Conservation (phyloP, 2,888 invertebrate species). For the Platycheirus rosarum region DNA sequence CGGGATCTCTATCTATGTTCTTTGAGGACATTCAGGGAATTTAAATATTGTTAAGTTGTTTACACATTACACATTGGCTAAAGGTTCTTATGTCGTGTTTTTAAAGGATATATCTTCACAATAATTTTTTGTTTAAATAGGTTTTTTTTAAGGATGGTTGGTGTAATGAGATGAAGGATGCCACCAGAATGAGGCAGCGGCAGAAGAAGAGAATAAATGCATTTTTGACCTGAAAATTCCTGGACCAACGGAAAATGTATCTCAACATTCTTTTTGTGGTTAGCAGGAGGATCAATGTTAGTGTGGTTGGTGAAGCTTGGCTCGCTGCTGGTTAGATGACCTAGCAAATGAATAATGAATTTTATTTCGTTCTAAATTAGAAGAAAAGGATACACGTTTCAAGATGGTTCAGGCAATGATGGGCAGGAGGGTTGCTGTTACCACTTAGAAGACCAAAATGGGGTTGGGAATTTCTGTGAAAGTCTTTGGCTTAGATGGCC, state of each 20-base stretch:
- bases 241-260: constrained; percentile 67
- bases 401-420: no score
- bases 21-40: no score
- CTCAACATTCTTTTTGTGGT: constrained; percentile 34
- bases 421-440: no score
- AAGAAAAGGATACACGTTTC: background rate
- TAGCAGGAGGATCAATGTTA: no score
- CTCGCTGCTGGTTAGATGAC: constrained; percentile 50
- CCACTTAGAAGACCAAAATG: no score
- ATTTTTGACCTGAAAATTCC: constrained; percentile 68
- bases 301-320: background rate
- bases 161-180: constrained; percentile 35
- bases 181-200: no score
- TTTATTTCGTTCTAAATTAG: constrained; percentile 23
- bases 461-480: no score
- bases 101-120: constrained; percentile 63
- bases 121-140: constrained; percentile 33
- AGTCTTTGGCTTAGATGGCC: constrained; percentile 3
- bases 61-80: constrained; percentile 64
- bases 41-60: constrained; percentile 55
- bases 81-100: constrained; percentile 26
- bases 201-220: constrained; percentile 37
- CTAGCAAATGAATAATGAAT: constrained; percentile 43
- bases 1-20: no score
- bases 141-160: constrained; percentile 16